Evolutionary conservation across 1,140 invertebrate species (phyloP).

Genomic region (Temnothorax nylanderi): DNA sequence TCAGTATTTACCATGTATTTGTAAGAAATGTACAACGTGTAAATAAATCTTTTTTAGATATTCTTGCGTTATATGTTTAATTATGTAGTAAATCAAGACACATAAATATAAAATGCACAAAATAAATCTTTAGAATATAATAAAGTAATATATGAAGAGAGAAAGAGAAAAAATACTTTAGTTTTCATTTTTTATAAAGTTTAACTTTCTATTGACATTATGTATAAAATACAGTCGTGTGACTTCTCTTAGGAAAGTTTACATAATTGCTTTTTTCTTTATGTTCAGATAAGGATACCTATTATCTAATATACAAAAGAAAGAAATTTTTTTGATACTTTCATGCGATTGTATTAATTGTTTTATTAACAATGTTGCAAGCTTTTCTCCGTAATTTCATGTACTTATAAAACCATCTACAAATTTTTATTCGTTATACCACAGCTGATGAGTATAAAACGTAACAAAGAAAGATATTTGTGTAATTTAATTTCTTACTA

Average conservation of each 20-base stretch:
- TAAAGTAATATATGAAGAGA: slow-evolving; percentile 6
- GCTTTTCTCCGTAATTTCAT: not conserved
- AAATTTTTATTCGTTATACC: slow-evolving; percentile 49
- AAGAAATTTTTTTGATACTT: slow-evolving; percentile 13
- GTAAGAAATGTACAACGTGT: slow-evolving; percentile 36
- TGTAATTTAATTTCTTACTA: slow-evolving; percentile 41
- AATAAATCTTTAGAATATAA: slow-evolving; percentile 43
- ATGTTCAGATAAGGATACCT: not conserved
- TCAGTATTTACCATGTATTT: not conserved
- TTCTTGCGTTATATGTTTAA: slow-evolving; percentile 8
- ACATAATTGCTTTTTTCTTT: slow-evolving; percentile 43
- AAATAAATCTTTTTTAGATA: slow-evolving; percentile 54
- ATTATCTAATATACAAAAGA: slow-evolving; percentile 20
- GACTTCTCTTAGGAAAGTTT: slow-evolving; percentile 38
- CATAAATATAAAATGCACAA: slow-evolving; percentile 13
- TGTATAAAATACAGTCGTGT: slow-evolving; percentile 20
- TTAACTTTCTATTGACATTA: slow-evolving; percentile 1
- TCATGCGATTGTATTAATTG: not conserved
- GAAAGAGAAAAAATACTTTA: not conserved
- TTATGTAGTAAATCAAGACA: slow-evolving; percentile 31
- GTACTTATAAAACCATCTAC: slow-evolving; percentile 53
- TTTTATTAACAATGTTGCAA: slow-evolving; percentile 56
- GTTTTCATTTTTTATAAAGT: not conserved
- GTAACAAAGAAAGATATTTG: slow-evolving; percentile 46
- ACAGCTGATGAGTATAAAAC: slow-evolving; percentile 67